Evolutionary conservation across 2,888 invertebrate genomes (phyloP).

Genomic region (Taphrorychus bicolor): DNA sequence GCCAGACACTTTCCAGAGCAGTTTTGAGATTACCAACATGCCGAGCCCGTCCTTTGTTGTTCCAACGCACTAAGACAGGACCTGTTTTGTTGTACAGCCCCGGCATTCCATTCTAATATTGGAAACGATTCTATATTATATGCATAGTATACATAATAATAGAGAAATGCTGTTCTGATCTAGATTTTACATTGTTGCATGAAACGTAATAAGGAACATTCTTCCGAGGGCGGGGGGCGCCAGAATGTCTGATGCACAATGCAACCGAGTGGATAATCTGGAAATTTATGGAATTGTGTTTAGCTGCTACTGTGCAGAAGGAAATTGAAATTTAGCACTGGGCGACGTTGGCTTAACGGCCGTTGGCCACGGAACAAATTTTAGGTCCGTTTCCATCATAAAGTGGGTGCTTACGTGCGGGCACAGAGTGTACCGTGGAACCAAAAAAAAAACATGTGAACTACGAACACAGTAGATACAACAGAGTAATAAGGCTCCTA

Average conservation of each 20-base stretch:
- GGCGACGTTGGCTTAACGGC: constrained; percentile 18
- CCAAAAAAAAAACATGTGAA: background rate
- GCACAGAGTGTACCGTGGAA: too few species aligned
- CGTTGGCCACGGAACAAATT: constrained; percentile 9
- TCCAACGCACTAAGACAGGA: background rate
- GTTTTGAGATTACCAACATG: constrained; percentile 11
- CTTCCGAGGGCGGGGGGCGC: constrained; percentile 8
- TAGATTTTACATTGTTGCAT: background rate
- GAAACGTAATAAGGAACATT: background rate
- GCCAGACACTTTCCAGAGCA: constrained; percentile 7
- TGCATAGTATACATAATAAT: background rate
- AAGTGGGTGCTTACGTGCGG: too few species aligned
- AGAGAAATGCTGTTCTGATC: background rate
- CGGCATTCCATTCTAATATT: background rate
- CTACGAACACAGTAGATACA: background rate
- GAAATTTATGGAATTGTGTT: constrained; percentile 27
- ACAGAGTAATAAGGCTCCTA: constrained; percentile 7
- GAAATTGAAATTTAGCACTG: constrained; percentile 32
- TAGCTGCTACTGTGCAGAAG: constrained; percentile 26
- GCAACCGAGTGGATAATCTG: constrained; percentile 10
- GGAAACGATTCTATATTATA: too few species aligned
- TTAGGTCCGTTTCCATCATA: background rate
- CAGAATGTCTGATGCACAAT: constrained; percentile 30
- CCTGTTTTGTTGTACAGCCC: background rate
- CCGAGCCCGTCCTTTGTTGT: background rate